Percentiles rank a stretch among this genome's conserved stretches.
phyloP scores from a whole-genome alignment of 53 echinoderm and acorn worm genomes.

The Antedon mediterranea region DNA sequence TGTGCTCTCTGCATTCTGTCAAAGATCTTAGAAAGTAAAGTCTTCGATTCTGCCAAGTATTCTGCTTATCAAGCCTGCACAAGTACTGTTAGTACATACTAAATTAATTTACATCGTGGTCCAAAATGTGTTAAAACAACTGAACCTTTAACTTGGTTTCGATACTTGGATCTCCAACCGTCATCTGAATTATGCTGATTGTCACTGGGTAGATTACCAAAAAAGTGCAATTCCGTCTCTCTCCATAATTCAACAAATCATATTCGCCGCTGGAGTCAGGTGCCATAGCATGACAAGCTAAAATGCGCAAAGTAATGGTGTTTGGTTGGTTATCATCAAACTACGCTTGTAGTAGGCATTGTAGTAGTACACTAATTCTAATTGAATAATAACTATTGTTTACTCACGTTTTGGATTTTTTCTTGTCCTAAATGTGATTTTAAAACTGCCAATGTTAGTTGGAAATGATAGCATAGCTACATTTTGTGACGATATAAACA shows the following conservation, averaged over 20 bases:
- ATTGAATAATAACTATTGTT: too few species aligned
- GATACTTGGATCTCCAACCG: conserved; percentile 33
- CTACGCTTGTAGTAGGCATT: too few species aligned
- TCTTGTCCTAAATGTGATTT: conserved; percentile 12
- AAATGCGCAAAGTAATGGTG: too few species aligned
- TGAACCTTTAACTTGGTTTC: conserved; percentile 49
- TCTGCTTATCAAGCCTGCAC: too few species aligned
- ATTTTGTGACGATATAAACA: conserved; percentile 53
- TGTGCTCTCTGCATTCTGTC: too few species aligned
- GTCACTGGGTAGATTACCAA: conserved; percentile 56
- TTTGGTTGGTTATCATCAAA: too few species aligned
- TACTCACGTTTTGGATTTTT: conserved; percentile 33
- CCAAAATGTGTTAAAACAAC: not conserved
- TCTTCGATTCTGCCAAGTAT: too few species aligned
- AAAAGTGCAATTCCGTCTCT: conserved; percentile 64
- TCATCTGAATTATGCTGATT: conserved; percentile 55
- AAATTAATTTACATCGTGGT: too few species aligned
- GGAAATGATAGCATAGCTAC: conserved; percentile 71
- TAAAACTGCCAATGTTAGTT: conserved; percentile 8
- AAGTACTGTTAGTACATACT: too few species aligned
- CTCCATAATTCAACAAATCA: conserved; percentile 55
- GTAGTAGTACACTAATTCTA: too few species aligned
- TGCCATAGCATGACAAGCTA: conserved; percentile 74
- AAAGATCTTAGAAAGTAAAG: too few species aligned
- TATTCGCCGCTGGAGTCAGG: conserved; percentile 45